These are phyloP conservation scores for Orycteropus afer DNA, from an alignment of 2,113 vertebrate genomes.

Conservation along the genomic window DNA sequence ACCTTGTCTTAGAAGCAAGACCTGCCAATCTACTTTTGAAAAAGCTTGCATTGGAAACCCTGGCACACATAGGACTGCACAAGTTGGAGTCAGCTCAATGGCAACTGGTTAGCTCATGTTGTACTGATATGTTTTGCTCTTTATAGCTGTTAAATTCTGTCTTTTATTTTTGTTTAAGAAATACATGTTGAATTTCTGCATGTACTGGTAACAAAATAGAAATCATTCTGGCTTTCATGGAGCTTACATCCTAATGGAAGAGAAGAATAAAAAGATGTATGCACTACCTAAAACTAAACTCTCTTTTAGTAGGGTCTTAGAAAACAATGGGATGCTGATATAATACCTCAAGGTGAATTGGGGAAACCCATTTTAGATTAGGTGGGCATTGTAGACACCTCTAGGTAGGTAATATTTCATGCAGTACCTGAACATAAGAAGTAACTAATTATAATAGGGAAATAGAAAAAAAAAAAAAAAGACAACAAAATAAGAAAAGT, in stretches of 20 bases:
- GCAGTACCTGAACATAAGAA: not conserved
- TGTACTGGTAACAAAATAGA: not conserved
- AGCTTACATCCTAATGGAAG: not conserved
- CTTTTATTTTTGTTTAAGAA: not conserved
- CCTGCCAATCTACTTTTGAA: too few relatives aligned
- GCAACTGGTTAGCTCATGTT: not conserved
- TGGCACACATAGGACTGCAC: too few relatives aligned
- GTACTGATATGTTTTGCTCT: not conserved
- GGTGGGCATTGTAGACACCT: not conserved
- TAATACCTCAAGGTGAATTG: not conserved
- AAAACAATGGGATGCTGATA: not conserved
- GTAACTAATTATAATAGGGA: not conserved
- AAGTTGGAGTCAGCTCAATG: not conserved
- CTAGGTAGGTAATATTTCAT: not conserved
- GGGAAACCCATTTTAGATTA: not conserved
- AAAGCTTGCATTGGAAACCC: too few relatives aligned
- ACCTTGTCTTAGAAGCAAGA: too few relatives aligned
- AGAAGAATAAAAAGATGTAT: not conserved
- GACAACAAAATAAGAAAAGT: too few relatives aligned
- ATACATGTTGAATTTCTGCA: not conserved
- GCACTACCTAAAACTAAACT: not conserved
- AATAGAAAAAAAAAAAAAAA: not conserved
- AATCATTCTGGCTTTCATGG: not conserved
- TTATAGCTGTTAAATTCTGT: not conserved
- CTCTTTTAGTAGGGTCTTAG: not conserved